Base-by-base conservation (phyloP, 2,888 invertebrate genomes). In the Orthosia gothica region DNA sequence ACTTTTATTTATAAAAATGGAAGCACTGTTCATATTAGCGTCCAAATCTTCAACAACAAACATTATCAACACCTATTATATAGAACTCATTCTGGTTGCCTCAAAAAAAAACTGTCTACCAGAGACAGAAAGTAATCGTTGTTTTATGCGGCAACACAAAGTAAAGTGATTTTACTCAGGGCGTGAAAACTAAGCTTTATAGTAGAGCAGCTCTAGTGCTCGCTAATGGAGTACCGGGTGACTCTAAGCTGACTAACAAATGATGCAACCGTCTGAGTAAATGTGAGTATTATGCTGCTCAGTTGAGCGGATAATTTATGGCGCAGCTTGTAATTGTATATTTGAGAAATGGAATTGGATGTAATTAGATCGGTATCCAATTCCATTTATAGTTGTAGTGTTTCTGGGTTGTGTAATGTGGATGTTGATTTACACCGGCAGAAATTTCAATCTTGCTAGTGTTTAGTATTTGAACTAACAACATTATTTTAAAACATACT, bases 201-300 rank as follows among this genome's bases (percentile, higher is more conserved):
- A 78, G 81, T 72, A 66, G 71, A 18, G 62, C 66, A 64, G 47
- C 82, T 76, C 55, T 64, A 65, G 64, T 76, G 62, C 52, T 54
- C 49, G 49, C 69, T 82, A 82, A 82, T 82, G 82, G 82, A 82
- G 76, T 74, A 70, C 69, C 16, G 78, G 68, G 59, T 74, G 83
- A 81, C 83, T 74, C 16, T 81, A 84, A 84, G 81, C 81, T 83
- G 83, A 83, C 83, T 84, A 83, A 79, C 83, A 67, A 84, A 71
- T 84, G 81, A 74, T 74, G 50, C 26, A 26, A 3, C 26, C 26
- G 3, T 26, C 26, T 26, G 26, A 26, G 26, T 3, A 26, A 26
- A 26, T 26, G 26, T 26, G 26, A 64, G 67, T 55, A 61, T 70
- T 70, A 64, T 64, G 58, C 26, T 59, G 55, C 63, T 63, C 49